Conservation (phyloP, 2,113 vertebrate species). For the Centrocercus urophasianus region DNA sequence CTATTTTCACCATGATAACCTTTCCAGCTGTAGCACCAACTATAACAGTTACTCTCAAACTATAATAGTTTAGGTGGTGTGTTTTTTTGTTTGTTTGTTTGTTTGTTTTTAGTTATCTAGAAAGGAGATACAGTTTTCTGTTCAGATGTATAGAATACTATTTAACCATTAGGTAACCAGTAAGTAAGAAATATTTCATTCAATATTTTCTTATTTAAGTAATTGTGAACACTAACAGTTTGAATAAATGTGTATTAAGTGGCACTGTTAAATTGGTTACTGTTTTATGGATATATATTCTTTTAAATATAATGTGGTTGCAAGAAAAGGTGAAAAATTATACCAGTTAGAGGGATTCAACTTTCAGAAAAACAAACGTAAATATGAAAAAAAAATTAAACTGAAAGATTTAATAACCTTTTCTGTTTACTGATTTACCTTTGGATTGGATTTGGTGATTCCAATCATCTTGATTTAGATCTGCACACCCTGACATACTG, state of each 20-base stretch:
- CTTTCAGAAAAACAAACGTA: background rate
- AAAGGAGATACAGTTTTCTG: background rate
- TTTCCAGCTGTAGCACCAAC: too few relatives aligned
- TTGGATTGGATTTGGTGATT: slow-evolving; percentile 27
- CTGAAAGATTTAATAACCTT: background rate
- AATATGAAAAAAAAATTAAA: background rate
- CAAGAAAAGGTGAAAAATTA: background rate
- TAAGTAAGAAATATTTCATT: background rate
- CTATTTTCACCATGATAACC: too few relatives aligned
- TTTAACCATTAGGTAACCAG: background rate
- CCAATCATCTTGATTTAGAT: slow-evolving; percentile 6
- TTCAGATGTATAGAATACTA: background rate
- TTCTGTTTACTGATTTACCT: slow-evolving; percentile 8
- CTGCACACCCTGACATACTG: background rate
- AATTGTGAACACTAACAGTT: background rate
- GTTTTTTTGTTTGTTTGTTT: background rate
- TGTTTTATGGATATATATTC: background rate
- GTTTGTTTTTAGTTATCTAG: background rate
- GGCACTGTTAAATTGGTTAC: background rate
- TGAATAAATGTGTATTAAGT: background rate
- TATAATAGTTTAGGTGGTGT: background rate
- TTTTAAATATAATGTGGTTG: background rate
- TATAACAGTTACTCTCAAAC: background rate
- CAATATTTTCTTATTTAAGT: background rate
- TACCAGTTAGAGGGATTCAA: background rate